Conservation (phyloP, 2,888 invertebrate species). For the Chaetogeoica ovagalla region DNA sequence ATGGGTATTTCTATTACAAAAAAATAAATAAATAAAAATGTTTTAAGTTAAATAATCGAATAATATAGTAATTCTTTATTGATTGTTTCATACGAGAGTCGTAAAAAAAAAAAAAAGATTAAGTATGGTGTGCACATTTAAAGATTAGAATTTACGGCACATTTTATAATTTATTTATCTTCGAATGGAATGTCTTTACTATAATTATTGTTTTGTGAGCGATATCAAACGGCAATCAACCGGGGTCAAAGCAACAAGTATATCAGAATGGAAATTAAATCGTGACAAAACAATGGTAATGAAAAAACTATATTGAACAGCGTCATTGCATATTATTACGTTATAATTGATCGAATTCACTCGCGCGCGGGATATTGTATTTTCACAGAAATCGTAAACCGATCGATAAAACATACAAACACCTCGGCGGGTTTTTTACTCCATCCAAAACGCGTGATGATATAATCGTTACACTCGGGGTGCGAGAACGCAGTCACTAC, state of each 20-base stretch:
- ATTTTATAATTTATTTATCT: slow-evolving; percentile 3
- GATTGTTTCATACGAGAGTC: background rate
- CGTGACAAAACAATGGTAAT: too few relatives aligned
- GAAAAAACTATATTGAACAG: too few relatives aligned
- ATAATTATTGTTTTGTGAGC: background rate
- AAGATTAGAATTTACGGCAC: slow-evolving; percentile 11
- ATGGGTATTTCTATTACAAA: background rate
- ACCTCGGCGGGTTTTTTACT: too few relatives aligned
- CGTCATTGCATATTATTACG: too few relatives aligned
- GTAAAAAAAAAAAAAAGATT: background rate
- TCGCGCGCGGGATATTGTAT: too few relatives aligned
- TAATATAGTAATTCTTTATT: background rate
- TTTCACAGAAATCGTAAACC: too few relatives aligned
- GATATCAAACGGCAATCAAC: background rate
- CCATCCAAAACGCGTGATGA: too few relatives aligned
- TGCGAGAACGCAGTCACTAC: too few relatives aligned
- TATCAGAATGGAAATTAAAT: too few relatives aligned
- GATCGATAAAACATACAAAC: too few relatives aligned
- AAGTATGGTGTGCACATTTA: background rate
- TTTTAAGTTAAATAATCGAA: background rate
- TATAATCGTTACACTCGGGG: too few relatives aligned
- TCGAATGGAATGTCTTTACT: background rate
- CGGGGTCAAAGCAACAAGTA: background rate
- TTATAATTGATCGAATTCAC: too few relatives aligned
- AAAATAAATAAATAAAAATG: background rate